Evolutionary conservation across 1,140 invertebrate species (phyloP).

Genomic region (Trypoxylus dichotomus): DNA sequence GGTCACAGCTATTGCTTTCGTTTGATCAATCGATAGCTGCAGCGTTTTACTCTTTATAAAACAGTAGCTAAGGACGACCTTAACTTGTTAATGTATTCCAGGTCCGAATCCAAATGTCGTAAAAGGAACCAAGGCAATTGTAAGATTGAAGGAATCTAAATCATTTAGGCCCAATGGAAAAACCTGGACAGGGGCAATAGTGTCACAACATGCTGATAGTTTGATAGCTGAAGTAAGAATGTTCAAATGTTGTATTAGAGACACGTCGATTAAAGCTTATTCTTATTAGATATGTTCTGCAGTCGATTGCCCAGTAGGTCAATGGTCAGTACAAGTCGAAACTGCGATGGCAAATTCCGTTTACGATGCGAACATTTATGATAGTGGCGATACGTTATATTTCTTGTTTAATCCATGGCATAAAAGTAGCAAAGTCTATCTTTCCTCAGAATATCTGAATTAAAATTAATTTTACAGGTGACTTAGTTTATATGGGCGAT

Average conservation of each 20-base stretch:
- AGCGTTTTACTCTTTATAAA: too few species aligned
- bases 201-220: not conserved
- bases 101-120: constrained; percentile 61
- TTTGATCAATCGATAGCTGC: too few species aligned
- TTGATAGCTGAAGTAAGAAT: not conserved
- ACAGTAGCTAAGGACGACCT: too few species aligned
- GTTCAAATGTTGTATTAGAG: not conserved
- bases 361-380: constrained; percentile 44
- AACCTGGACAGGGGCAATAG: not conserved
- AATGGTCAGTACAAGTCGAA: constrained; percentile 65
- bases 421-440: constrained; percentile 60
- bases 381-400: constrained; percentile 67
- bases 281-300: constrained; percentile 55
- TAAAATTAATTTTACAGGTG: constrained; percentile 54
- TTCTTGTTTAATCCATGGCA: constrained; percentile 85
- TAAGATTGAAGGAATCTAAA: constrained; percentile 55
- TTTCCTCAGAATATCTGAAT: not conserved
- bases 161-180: constrained; percentile 27
- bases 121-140: constrained; percentile 61
- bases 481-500: constrained; percentile 68
- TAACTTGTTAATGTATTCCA: constrained; percentile 39
- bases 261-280: not conserved
- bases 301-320: constrained; percentile 61
- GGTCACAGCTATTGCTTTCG: too few species aligned
- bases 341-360: constrained; percentile 50